Evolutionary conservation across 2,888 invertebrate genomes (phyloP), one percentile per base, ranked within the genome.

Genomic region (Cantharis rufa): DNA sequence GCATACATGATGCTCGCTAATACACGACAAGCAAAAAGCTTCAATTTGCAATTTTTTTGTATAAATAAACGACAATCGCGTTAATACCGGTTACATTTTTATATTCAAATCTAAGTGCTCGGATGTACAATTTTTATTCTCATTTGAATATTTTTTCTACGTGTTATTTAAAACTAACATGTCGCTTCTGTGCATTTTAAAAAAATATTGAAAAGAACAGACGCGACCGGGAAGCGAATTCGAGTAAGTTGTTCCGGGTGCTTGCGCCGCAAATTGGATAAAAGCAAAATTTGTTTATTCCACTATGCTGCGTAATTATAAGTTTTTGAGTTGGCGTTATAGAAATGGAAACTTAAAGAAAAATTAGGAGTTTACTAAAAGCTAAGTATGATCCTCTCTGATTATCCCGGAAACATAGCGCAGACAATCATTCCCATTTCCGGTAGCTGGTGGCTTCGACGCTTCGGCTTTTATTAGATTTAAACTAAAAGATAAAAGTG

Each of bases 1-100:
- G 87, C 87, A 87, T 87, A 87, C 84, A 85, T 85, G 87, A 87
- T 87, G 87, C 82, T 83, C 82, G 79, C 81, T 84, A 84, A 83
- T 83, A 82, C 81, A 80, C 78, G 76, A 64, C 63, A 48, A 62
- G 69, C 70, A 74, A 78, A 71, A 71, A 73, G 74, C 75, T 78
- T 79, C 77, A 75, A 71, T 76, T 77, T 77, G 63, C 73, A 76
- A 78, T 74, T 66, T 66, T 24, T 66, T 24, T 66, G 15, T 70
- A 48, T 48, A 48, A 48, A 48, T 48, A 48, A 48, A 48, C 48
- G 48, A 48, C 48, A 48, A 48, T 48, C 48, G 48, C 9, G 48
- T 48, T 48, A 48, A 48, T 48, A 48, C 48, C 32, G 48, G 48
- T 13, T 48, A 48, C 15, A 48, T 70, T 24, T 27, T 70, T 32